Percentiles rank a stretch among this genome's conserved stretches.
phyloP scores from a whole-genome alignment of 2,797 vertebrate genomes.

The Prunella strophiata region DNA sequence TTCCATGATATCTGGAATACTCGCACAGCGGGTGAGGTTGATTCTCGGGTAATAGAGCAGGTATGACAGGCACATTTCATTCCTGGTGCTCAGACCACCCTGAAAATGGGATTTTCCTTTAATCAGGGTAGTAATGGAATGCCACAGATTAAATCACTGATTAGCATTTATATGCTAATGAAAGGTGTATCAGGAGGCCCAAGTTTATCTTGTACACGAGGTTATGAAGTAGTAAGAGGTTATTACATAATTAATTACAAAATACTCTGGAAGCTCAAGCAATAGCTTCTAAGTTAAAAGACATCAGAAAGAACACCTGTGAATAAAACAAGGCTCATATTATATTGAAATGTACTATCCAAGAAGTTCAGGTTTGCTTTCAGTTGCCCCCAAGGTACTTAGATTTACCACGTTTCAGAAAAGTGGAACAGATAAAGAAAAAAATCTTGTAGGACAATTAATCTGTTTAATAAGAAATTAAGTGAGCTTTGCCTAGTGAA shows the following conservation, averaged over 20 bases:
- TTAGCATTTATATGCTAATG: not conserved
- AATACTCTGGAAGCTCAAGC: not conserved
- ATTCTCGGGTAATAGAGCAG: slow-evolving; percentile 88
- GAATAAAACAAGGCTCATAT: not conserved
- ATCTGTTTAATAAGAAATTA: not conserved
- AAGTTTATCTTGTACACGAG: not conserved
- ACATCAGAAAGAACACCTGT: not conserved
- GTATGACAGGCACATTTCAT: slow-evolving; percentile 90
- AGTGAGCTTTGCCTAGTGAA: not conserved
- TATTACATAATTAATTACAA: not conserved
- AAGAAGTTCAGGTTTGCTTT: not conserved
- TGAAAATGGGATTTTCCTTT: slow-evolving; percentile 67
- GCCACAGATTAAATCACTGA: not conserved
- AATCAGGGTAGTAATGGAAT: not conserved
- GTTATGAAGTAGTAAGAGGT: not conserved
- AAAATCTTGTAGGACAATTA: not conserved
- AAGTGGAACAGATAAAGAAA: not conserved
- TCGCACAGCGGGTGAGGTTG: slow-evolving; percentile 87
- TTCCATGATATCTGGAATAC: slow-evolving; percentile 86
- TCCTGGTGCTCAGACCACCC: slow-evolving; percentile 87
- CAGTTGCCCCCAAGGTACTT: not conserved
- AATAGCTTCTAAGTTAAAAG: not conserved
- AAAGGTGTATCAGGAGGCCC: not conserved
- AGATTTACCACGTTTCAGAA: not conserved
- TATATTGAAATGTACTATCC: not conserved